phyloP scores from a whole-genome alignment of 1,140 invertebrate genomes.

The Sminthurides bifidus region DNA sequence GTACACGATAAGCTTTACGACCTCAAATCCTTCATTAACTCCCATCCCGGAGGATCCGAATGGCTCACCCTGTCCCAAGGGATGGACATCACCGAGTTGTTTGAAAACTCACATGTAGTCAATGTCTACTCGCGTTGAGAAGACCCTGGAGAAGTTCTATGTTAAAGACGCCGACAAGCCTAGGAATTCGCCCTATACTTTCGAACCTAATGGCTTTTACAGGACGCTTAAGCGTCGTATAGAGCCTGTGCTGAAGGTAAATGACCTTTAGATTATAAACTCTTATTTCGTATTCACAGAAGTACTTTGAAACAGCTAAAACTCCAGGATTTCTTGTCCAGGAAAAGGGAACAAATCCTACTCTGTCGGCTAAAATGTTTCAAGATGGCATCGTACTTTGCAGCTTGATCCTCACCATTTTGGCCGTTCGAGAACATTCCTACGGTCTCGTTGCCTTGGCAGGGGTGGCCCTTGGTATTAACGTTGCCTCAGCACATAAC shows the following conservation, averaged over 20 bases:
- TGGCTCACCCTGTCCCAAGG: slow-evolving; percentile 32
- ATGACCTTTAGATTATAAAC: neutral
- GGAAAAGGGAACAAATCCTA: slow-evolving; percentile 31
- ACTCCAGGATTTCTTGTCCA: slow-evolving; percentile 1
- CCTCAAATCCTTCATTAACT: slow-evolving; percentile 30
- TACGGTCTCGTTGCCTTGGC: slow-evolving; percentile 32
- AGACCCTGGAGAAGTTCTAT: slow-evolving; percentile 38
- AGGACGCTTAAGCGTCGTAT: slow-evolving; percentile 24
- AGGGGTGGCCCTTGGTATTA: slow-evolving; percentile 45
- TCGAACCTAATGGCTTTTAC: slow-evolving; percentile 28
- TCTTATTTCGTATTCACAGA: slow-evolving; percentile 8
- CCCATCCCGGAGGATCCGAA: slow-evolving; percentile 34
- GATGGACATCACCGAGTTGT: slow-evolving; percentile 34
- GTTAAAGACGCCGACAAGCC: slow-evolving; percentile 19
- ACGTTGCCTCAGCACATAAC: slow-evolving; percentile 55
- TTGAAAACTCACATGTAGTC: slow-evolving; percentile 32
- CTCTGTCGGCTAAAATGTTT: slow-evolving; percentile 19
- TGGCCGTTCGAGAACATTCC: slow-evolving; percentile 9
- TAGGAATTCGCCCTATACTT: slow-evolving; percentile 28
- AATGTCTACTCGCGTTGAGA: slow-evolving; percentile 20
- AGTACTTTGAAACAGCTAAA: neutral
- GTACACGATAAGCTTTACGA: slow-evolving; percentile 35
- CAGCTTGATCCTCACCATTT: slow-evolving; percentile 12
- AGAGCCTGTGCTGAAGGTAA: slow-evolving; percentile 29
- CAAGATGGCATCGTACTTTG: slow-evolving; percentile 26